Evolutionary conservation across 2,888 invertebrate species (phyloP).

Genomic region (Lacanobia oleracea): DNA sequence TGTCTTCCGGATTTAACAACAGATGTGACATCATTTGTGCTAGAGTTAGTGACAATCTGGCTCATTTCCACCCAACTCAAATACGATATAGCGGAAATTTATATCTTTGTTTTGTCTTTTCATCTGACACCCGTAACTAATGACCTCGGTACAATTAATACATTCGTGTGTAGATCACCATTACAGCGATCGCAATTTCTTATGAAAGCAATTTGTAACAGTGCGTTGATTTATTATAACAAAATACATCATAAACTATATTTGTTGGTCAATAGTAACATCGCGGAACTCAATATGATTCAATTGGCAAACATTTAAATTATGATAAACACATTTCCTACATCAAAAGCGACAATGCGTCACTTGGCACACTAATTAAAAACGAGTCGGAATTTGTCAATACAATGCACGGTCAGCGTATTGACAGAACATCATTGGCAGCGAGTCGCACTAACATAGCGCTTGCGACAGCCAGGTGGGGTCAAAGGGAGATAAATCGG

Average conservation of each 20-base stretch:
- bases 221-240: conserved; percentile 55
- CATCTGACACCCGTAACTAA: conserved; percentile 68
- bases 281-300: conserved; percentile 41
- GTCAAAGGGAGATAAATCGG: conserved; percentile 88
- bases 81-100: conserved; percentile 62
- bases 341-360: conserved; percentile 68
- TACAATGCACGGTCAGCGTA: conserved; percentile 85
- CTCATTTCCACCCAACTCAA: conserved; percentile 65
- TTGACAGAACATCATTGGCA: conserved; percentile 90
- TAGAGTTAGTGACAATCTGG: conserved; percentile 67
- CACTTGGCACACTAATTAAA: conserved; percentile 84
- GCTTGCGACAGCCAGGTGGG: conserved; percentile 88
- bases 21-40: conserved; percentile 54
- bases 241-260: conserved; percentile 45
- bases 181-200: conserved; percentile 54
- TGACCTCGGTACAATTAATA: conserved; percentile 60
- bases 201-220: conserved; percentile 58
- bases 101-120: conserved; percentile 68
- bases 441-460: conserved; percentile 72
- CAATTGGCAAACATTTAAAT: conserved; percentile 56
- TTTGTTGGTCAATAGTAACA: conserved; percentile 20
- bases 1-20: conserved; percentile 42
- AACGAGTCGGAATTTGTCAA: conserved; percentile 80
- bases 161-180: conserved; percentile 54
- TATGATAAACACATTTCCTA: conserved; percentile 55